Conservation (phyloP, 2,113 vertebrate genomes). For the Microcebus griseorufus region DNA sequence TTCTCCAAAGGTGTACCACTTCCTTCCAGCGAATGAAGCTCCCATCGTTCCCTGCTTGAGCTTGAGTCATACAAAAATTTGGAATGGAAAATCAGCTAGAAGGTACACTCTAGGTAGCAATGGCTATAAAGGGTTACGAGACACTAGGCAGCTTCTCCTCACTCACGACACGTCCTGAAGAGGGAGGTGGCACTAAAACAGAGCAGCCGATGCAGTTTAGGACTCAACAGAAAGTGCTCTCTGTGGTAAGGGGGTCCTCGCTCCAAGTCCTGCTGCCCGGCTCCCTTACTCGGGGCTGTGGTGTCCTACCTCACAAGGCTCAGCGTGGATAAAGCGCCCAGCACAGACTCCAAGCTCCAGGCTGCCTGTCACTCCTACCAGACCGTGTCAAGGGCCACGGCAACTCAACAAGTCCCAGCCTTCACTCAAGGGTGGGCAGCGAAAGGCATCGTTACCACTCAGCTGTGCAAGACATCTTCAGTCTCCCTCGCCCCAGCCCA, state of each 20-base stretch:
- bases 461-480: neutral
- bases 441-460: neutral
- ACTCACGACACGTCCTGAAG: neutral
- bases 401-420: neutral
- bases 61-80: neutral
- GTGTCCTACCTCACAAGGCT: too few relatives aligned
- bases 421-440: neutral
- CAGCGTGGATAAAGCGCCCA: neutral
- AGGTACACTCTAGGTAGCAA: neutral
- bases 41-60: neutral
- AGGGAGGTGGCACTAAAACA: neutral
- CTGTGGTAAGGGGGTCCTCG: neutral
- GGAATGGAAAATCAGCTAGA: neutral
- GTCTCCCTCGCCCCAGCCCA: neutral
- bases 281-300: neutral
- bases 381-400: accelerated
- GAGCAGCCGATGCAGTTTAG: neutral
- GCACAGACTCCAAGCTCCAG: neutral
- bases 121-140: neutral
- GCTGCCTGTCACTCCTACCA: neutral
- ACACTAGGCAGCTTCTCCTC: neutral
- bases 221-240: neutral
- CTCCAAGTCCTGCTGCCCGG: neutral
- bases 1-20: neutral
- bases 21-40: neutral